Evolutionary conservation across 2,888 invertebrate genomes (phyloP), one percentile per base, ranked within the genome.

Genomic region (Axea sp.): DNA sequence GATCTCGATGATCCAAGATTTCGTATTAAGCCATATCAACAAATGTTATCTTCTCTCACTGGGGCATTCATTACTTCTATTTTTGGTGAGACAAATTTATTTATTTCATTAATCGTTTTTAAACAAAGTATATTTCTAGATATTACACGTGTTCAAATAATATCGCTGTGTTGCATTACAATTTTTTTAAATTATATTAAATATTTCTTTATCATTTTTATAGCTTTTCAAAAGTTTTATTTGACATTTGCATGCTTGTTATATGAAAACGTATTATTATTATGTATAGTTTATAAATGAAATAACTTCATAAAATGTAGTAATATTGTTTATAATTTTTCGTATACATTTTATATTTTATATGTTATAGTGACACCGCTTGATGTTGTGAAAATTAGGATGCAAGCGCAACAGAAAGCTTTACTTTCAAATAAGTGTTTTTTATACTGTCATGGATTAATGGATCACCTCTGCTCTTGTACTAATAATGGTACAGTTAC

Each of bases 371-470:
- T 99, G 89, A 99, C 99, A 0, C 99, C 99, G 0, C 89, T 99
- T 78, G 99, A 99, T 90, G 99, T 99, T n/a, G 95, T 99, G 0
- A 99, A 99, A 90, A 97, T 98, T 74, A 92, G 99, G 43, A 90
- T 99, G 30, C 99, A 99, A 89, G 93, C 96, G 1, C 99, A 99
- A 87, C 95, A 96, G 83, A 96, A 96, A 81, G 92, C 93, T 0
- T 86, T 94, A 78, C 88, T 93, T 2, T 93, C 93, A 4, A 94
- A 95, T 78, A 95, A 94, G 88, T 98, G 98, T 88, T 99, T 96
- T 86, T 89, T 99, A 3, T 99, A 97, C 88, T 97, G 97, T 86
- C 99, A 99, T 90, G 99, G 99, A 0, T 89, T 99, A 6, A 99
- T 99, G 98, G 99, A 99, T 88, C 98, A 99, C 86, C 88, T 98